Conservation (phyloP, 2,888 invertebrate species). For the Platerodrilus igneus region DNA sequence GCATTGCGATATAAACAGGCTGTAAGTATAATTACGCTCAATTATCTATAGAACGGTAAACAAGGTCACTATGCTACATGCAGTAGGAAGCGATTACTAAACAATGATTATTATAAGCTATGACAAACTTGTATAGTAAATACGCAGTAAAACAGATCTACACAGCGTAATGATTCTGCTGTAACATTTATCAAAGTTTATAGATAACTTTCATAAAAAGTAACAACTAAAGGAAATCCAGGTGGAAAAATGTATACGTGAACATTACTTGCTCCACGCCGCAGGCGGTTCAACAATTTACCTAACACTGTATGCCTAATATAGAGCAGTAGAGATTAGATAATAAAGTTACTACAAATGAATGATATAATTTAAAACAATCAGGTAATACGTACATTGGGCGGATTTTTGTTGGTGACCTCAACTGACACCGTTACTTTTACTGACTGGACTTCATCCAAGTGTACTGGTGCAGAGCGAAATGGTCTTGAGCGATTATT, state of each 20-base stretch:
- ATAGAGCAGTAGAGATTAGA: too few relatives aligned
- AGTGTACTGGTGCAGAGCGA: slow-evolving; percentile 35
- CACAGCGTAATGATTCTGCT: too few relatives aligned
- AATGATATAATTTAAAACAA: slow-evolving; percentile 4
- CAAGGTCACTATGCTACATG: slow-evolving; percentile 44
- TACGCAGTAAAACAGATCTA: slow-evolving; percentile 14
- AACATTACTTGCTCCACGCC: too few relatives aligned
- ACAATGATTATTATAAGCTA: slow-evolving; percentile 27
- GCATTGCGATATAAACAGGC: slow-evolving; percentile 39
- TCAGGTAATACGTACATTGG: slow-evolving; percentile 35
- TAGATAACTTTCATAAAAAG: too few relatives aligned
- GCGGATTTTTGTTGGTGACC: slow-evolving; percentile 34
- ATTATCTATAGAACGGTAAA: slow-evolving; percentile 44
- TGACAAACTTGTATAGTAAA: slow-evolving; percentile 20
- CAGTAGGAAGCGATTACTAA: slow-evolving; percentile 29
- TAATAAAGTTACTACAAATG: slow-evolving; percentile 13
- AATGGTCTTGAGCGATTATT: slow-evolving; percentile 17
- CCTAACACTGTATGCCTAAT: too few relatives aligned
- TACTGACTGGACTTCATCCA: slow-evolving; percentile 36
- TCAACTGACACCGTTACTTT: slow-evolving; percentile 29
- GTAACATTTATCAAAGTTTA: too few relatives aligned
- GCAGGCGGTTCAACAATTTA: too few relatives aligned
- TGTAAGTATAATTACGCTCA: slow-evolving; percentile 43
- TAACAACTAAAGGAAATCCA: too few relatives aligned
- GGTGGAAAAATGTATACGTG: too few relatives aligned